Evolutionary conservation across 2,113 vertebrate species (phyloP), one percentile per base, ranked within the genome.

Genomic region (Gnathonemus echidnorhynchus): DNA sequence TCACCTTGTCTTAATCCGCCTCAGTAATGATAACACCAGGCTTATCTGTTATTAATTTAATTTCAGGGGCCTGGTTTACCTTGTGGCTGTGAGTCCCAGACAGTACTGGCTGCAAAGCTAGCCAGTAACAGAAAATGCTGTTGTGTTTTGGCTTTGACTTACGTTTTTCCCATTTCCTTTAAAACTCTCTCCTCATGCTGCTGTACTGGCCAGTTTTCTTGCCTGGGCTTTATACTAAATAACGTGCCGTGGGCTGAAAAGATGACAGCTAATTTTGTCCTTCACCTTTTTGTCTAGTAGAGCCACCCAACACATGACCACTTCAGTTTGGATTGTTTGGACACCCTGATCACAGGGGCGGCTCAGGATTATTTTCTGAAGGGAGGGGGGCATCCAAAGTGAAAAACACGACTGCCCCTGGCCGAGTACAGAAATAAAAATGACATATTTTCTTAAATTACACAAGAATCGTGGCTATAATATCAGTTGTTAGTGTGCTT

Each of bases 21-120:
- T 48, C 83, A 84, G 45, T 84, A 84, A 84, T 84, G 80, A 84
- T 84, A 84, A 9, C 80, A 85, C 45, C 83, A 85, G 4, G 19
- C 83, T 85, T 85, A 85, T 85, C 39, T 46, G 83, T 85, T 85
- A 85, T 85, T 85, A 85, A 48, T 85, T 85, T 85, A 85, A 85
- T 85, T 46, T 85, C 42, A 24, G 83, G 45, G 9, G n/a, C 39
- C 42, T 21, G 39, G 45, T 85, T 11, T 85, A 48, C 83, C 83
- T 85, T n/a, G 83, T 24, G 7, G 21, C 42, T 85, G 7, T 6
- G 9, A 85, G 42, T 85, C 45, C 13, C 9, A 46, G 42, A 45
- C 10, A 48, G 45, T 11, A 21, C 83, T 48, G 45, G 7, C 83
- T 85, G 45, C 39, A 48, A 48, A 85, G 45, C 21, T 2, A 48